Percentiles rank a stretch among this genome's conserved stretches.
These are phyloP conservation scores for Syrmaticus mikado DNA, from an alignment of 2,113 vertebrate genomes.

Conservation along the genomic window DNA sequence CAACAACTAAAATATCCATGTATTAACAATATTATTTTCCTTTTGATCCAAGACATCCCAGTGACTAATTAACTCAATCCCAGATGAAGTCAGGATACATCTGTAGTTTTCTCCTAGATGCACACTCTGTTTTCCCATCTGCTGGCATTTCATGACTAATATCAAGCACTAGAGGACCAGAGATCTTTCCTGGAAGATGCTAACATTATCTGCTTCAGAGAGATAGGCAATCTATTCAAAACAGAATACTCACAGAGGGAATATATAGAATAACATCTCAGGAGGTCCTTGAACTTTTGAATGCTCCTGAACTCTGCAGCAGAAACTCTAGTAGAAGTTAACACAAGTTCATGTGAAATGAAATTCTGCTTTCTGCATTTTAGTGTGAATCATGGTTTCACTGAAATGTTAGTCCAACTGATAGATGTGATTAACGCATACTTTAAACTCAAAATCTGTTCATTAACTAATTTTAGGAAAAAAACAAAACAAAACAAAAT, in stretches of 20 bases:
- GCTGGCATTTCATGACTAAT: neutral
- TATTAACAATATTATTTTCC: neutral
- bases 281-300: neutral
- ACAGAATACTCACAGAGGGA: neutral
- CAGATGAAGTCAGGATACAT: neutral
- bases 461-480: neutral
- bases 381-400: neutral
- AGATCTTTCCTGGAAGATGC: neutral
- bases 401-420: neutral
- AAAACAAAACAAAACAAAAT: neutral
- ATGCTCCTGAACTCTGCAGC: neutral
- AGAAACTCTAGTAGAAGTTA: neutral
- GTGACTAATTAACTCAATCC: neutral
- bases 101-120: neutral
- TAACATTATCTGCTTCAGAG: neutral
- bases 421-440: rapidly evolving
- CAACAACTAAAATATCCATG: neutral
- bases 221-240: neutral
- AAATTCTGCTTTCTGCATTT: neutral
- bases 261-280: neutral
- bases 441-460: neutral
- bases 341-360: neutral
- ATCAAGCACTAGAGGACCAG: neutral
- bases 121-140: neutral
- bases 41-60: neutral